Conservation (phyloP, 2,888 invertebrate species). For the Phortica okadai region DNA sequence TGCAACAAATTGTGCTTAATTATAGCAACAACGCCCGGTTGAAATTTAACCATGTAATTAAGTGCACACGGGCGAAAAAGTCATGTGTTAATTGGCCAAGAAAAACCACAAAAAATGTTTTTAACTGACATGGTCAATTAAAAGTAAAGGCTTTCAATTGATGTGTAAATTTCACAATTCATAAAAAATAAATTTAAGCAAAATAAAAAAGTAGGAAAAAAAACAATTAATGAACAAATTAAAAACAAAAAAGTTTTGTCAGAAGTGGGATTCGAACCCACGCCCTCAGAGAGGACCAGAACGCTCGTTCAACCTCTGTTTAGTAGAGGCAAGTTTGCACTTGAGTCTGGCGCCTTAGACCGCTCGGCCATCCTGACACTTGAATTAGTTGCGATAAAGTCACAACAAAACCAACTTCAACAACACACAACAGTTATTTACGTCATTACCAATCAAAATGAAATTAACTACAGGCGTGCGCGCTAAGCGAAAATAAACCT, state of each 20-base stretch:
- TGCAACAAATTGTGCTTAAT: constrained; percentile 44
- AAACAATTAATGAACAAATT: constrained; percentile 14
- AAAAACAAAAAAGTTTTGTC: constrained; percentile 58
- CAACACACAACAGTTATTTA: background rate
- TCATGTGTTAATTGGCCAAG: constrained; percentile 52
- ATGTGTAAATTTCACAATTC: constrained; percentile 31
- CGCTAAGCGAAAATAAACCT: background rate
- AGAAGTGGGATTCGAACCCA: constrained; percentile 76
- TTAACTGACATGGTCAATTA: constrained; percentile 36
- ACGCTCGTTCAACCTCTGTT: constrained; percentile 61
- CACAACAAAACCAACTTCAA: background rate
- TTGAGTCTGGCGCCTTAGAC: constrained; percentile 75
- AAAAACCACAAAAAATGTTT: constrained; percentile 38
- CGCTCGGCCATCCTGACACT: constrained; percentile 75
- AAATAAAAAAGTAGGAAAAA: background rate
- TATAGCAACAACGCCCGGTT: background rate
- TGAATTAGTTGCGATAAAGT: constrained; percentile 6
- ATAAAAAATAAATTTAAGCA: background rate
- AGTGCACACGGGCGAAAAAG: constrained; percentile 43
- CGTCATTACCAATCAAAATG: background rate
- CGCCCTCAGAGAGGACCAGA: constrained; percentile 76
- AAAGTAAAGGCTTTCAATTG: constrained; percentile 43
- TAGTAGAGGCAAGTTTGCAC: constrained; percentile 59
- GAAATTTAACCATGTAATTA: constrained; percentile 42
- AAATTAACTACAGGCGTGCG: background rate